Percentiles rank a stretch among this genome's conserved stretches.
These are phyloP conservation scores for Piaya cayana DNA, from an alignment of 2,113 vertebrate genomes.

Conservation along the genomic window DNA sequence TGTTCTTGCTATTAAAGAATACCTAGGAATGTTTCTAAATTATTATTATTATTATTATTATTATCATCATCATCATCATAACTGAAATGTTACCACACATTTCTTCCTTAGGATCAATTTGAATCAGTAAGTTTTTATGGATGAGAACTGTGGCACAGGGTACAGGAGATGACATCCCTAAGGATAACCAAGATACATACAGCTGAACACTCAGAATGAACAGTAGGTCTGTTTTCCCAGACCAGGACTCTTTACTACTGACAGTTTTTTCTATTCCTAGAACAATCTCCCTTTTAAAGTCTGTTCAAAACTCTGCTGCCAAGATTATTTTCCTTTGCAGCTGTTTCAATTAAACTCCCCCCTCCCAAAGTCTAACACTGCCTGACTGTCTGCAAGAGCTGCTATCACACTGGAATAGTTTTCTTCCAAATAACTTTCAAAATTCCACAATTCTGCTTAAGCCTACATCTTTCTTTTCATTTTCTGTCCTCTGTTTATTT, in stretches of 20 bases:
- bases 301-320: slow-evolving; percentile 4
- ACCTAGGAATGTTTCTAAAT: background rate
- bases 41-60: no score
- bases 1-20: background rate
- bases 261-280: background rate
- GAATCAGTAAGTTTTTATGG: background rate
- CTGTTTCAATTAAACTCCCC: slow-evolving; percentile 14
- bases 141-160: background rate
- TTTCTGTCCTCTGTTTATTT: background rate
- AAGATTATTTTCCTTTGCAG: slow-evolving; percentile 54
- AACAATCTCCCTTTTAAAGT: slow-evolving; percentile 26
- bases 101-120: background rate
- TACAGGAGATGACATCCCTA: slow-evolving; percentile 16
- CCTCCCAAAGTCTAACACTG: background rate
- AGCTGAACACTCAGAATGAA: background rate
- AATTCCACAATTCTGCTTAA: background rate
- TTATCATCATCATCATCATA: background rate
- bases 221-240: background rate
- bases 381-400: slow-evolving; percentile 1
- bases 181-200: background rate
- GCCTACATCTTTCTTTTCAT: background rate
- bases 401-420: background rate
- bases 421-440: background rate
- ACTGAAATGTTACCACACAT: background rate
- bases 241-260: background rate